These are phyloP conservation scores for Mythimna pallens DNA, from an alignment of 2,888 invertebrate genomes.

Conservation along the genomic window DNA sequence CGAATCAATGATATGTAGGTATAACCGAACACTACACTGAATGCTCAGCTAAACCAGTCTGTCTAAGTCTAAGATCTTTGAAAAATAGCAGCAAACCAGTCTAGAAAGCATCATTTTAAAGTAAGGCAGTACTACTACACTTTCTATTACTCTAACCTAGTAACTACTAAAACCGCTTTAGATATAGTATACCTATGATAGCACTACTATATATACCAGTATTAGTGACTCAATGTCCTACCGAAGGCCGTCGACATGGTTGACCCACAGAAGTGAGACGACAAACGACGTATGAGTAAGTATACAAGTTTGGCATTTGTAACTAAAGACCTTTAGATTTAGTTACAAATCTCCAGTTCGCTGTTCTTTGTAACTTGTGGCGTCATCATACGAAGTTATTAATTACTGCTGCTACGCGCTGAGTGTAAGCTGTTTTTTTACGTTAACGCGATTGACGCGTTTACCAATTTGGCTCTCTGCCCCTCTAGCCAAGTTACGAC, in stretches of 20 bases:
- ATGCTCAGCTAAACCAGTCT: not conserved
- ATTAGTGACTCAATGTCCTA: conserved; percentile 8
- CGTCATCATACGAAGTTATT: too few relatives aligned
- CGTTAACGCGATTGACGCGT: too few relatives aligned
- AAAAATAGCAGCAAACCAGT: conserved; percentile 13
- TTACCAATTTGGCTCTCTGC: too few relatives aligned
- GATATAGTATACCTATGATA: not conserved
- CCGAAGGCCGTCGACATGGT: conserved; percentile 34
- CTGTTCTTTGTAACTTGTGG: not conserved
- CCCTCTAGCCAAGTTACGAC: too few relatives aligned
- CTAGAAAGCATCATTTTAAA: conserved; percentile 15
- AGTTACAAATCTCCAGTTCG: not conserved
- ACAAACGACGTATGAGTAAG: conserved; percentile 14
- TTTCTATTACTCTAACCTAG: not conserved
- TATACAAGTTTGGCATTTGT: conserved; percentile 5
- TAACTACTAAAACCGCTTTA: not conserved
- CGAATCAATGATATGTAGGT: not conserved
- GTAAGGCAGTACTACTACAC: not conserved
- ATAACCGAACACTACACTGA: not conserved
- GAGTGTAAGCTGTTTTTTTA: too few relatives aligned
- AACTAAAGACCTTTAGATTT: conserved; percentile 4
- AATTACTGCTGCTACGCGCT: too few relatives aligned
- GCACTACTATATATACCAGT: not conserved
- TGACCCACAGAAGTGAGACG: conserved; percentile 23
- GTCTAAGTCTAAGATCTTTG: not conserved